Evolutionary conservation across 2,113 vertebrate genomes (phyloP).

Genomic region (Probosciger aterrimus): DNA sequence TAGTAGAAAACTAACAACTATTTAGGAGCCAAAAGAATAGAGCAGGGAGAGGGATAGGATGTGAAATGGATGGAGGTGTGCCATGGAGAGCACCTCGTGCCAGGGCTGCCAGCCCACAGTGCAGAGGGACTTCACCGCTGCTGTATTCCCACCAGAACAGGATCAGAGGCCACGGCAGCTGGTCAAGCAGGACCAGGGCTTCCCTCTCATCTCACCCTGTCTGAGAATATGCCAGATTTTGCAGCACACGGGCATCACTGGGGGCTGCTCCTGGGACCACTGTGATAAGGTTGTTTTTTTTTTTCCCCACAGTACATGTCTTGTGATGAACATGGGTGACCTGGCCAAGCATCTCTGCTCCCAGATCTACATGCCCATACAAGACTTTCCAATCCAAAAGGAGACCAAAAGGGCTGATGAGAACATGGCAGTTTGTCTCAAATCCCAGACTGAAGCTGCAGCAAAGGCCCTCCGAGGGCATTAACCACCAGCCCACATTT

Average conservation of each 20-base stretch:
- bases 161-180: not conserved
- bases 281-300: not conserved
- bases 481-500: not conserved
- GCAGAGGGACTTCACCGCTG: rapidly evolving
- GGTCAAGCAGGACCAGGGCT: not conserved
- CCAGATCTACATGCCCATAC: rapidly evolving
- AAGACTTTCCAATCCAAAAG: not conserved
- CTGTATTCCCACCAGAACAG: not conserved
- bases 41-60: not conserved
- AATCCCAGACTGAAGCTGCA: not conserved
- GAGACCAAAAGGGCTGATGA: not conserved
- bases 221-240: rapidly evolving
- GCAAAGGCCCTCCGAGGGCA: not conserved
- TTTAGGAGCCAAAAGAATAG: not conserved
- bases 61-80: rapidly evolving
- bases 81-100: rapidly evolving
- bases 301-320: rapidly evolving
- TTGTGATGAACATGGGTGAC: not conserved
- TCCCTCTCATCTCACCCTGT: not conserved
- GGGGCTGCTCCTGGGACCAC: rapidly evolving
- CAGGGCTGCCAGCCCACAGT: not conserved
- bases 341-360: not conserved
- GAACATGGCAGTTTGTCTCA: rapidly evolving
- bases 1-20: not conserved
- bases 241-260: rapidly evolving